These are phyloP conservation scores for Austrofundulus limnaeus DNA, from an alignment of 2,113 vertebrate genomes.

Conservation along the genomic window DNA sequence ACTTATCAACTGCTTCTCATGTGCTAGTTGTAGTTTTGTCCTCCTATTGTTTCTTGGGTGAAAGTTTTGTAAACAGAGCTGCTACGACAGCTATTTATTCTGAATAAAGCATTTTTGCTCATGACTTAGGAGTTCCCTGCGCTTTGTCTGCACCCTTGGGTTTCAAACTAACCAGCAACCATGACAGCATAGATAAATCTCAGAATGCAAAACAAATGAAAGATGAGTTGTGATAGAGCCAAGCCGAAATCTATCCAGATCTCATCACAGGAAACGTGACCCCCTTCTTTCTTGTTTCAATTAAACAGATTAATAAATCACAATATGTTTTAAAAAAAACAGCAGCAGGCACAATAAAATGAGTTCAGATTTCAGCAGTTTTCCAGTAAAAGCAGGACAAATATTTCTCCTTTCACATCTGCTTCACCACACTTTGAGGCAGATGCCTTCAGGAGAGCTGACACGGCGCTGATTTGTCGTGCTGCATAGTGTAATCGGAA, in stretches of 20 bases:
- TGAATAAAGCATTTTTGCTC: too few species aligned
- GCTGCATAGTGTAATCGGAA: slow-evolving; percentile 38
- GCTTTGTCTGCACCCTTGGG: too few species aligned
- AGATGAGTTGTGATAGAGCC: neutral
- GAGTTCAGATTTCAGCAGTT: neutral
- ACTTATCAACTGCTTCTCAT: too few species aligned
- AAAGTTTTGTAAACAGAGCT: too few species aligned
- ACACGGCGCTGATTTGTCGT: slow-evolving; percentile 24
- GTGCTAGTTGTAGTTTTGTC: too few species aligned
- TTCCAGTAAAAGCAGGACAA: slow-evolving; percentile 15
- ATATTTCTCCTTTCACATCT: slow-evolving; percentile 34
- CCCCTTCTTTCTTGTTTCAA: neutral
- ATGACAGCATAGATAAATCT: neutral
- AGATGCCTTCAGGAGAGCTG: slow-evolving; percentile 6
- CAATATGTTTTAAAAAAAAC: neutral
- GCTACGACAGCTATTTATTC: too few species aligned
- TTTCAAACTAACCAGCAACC: too few species aligned
- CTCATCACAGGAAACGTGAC: neutral
- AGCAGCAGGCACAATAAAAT: slow-evolving; percentile 1
- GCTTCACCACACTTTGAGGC: slow-evolving; percentile 20
- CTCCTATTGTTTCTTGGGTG: too few species aligned
- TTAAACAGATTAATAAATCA: slow-evolving; percentile 1
- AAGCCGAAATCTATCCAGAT: neutral
- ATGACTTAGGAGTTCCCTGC: too few species aligned
- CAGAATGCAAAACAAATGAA: neutral